Evolutionary conservation across 2,888 invertebrate genomes (phyloP).

Genomic region (Caenorhabditis sinica): DNA sequence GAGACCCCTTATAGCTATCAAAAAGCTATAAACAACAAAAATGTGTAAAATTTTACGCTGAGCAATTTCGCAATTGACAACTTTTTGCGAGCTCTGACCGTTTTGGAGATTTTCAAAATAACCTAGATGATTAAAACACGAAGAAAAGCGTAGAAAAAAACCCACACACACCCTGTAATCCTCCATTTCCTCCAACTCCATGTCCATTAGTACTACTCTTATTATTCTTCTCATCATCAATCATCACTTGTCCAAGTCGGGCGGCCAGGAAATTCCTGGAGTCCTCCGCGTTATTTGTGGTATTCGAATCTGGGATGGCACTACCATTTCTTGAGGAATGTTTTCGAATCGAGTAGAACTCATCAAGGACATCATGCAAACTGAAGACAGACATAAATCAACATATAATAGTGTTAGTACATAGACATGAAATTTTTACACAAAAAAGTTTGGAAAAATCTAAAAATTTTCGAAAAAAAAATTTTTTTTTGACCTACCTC

Average conservation of each 20-base stretch:
- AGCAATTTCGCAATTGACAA: too few species aligned
- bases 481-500: too few species aligned
- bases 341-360: conserved; percentile 59
- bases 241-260: conserved; percentile 60
- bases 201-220: neutral
- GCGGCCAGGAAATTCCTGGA: conserved; percentile 62
- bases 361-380: conserved; percentile 71
- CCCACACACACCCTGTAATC: conserved; percentile 43
- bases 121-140: neutral
- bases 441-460: neutral
- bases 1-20: too few species aligned
- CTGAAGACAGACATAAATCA: conserved; percentile 53
- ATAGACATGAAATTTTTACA: conserved; percentile 5
- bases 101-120: conserved; percentile 7
- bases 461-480: neutral
- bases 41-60: too few species aligned
- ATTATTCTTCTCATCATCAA: conserved; percentile 9
- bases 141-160: conserved; percentile 5
- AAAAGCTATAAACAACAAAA: too few species aligned
- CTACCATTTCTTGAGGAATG: neutral
- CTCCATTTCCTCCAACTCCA: neutral
- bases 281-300: conserved; percentile 32
- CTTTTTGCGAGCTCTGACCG: neutral
- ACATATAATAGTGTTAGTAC: conserved; percentile 6
- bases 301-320: conserved; percentile 22